Base-by-base conservation (phyloP, 2,888 invertebrate species). In the Anticlea derivata region DNA sequence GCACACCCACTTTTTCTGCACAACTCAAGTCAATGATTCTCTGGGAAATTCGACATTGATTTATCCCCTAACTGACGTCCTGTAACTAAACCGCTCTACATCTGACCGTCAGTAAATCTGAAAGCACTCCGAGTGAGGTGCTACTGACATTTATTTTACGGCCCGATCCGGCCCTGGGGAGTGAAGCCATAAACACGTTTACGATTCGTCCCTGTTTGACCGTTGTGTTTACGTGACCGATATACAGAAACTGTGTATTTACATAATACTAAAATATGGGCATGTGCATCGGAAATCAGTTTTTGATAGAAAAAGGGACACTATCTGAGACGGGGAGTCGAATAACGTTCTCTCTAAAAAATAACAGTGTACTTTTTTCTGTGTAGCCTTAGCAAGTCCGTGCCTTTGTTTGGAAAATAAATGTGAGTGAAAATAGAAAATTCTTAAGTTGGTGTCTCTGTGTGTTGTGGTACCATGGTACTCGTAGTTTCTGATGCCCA, bases 121-220 rank as follows among this genome's bases (percentile, higher is more conserved):
- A 57, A 65, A 65, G 57, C 60, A 63, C 62, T 62, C 62, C 22
- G 59, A 60, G 58, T 58, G 55, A 54, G 61, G 50, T 58, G 63
- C 66, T 70, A 71, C 70, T 68, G 72, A 65, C 74, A 67, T 75
- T 73, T 70, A 72, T 68, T 74, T 73, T 73, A 75, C 65, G 50
- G 57, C 41, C 30, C 40, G 61, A 63, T 62, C 56, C 59, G 44
- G 61, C 61, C 57, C 65, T 61, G 56, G 58, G 63, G 63, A 70
- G 68, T 68, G 68, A 67, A 61, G 58, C 62, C 40, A 54, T 77
- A 76, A 78, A 77, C 69, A 65, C 54, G 54, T 75, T 75, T 73
- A 75, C 69, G 72, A 66, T 61, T 60, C 56, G 56, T 60, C 68
- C 68, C 66, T 67, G 61, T 64, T 65, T 64, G 65, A 61, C 66